A percentile compares a stretch with the other conserved stretches of the same genome.
Evolutionary conservation across 2,113 vertebrate species (phyloP).

Genomic region (Donacobius atricapilla): DNA sequence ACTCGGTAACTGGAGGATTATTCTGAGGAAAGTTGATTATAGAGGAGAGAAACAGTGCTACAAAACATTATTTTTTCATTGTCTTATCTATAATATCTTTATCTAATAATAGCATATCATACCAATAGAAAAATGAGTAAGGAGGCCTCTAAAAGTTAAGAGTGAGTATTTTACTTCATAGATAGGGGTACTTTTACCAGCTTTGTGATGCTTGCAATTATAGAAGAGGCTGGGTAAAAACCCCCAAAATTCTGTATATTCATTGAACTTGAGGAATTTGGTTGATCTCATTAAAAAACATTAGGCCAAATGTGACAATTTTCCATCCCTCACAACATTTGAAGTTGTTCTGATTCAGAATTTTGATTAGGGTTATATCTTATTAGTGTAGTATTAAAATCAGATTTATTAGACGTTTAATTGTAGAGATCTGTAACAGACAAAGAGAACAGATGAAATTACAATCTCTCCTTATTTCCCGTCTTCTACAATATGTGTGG

Average conservation of each 20-base stretch:
- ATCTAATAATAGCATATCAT: background rate
- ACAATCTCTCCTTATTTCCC: background rate
- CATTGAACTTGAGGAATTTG: background rate
- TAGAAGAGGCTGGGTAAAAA: background rate
- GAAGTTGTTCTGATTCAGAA: background rate
- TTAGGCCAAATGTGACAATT: background rate
- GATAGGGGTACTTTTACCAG: background rate
- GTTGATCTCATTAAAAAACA: background rate
- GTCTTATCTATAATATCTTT: background rate
- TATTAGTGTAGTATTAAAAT: background rate
- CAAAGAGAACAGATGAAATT: background rate
- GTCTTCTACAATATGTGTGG: background rate
- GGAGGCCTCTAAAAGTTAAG: background rate
- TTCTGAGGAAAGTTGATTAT: background rate
- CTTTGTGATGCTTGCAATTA: background rate
- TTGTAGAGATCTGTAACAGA: background rate
- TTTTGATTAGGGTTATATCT: background rate
- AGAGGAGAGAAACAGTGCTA: background rate
- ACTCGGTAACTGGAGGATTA: background rate
- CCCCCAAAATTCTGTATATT: background rate
- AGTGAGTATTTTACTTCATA: background rate
- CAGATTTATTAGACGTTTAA: background rate
- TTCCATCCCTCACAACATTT: background rate
- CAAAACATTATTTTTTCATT: background rate
- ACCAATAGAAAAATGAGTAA: background rate